phyloP scores from a whole-genome alignment of 2,888 invertebrate genomes.

The Drosophila kokeensis region DNA sequence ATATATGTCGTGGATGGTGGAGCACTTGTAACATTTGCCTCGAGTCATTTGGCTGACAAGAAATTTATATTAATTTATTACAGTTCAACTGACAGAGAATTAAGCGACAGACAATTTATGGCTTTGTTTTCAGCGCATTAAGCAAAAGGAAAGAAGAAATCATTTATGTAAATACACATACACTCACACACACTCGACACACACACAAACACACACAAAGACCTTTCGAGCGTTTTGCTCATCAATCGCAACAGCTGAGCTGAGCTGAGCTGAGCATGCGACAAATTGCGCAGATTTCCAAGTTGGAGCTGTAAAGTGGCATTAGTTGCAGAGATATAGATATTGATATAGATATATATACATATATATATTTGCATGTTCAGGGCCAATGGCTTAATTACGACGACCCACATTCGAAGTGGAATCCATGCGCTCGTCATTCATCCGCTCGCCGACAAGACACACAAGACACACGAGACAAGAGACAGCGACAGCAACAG shows the following conservation, averaged over 20 bases:
- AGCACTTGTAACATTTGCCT: conserved; percentile 49
- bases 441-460: conserved; percentile 35
- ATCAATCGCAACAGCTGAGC: conserved; percentile 34
- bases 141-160: conserved; percentile 49
- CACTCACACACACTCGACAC: neutral
- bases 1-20: neutral
- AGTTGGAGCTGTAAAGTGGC: neutral
- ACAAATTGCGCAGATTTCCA: conserved; percentile 33
- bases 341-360: neutral
- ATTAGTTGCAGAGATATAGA: conserved; percentile 23
- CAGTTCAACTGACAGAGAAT: conserved; percentile 84
- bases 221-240: conserved; percentile 26
- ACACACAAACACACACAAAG: conserved; percentile 1
- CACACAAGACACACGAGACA: conserved; percentile 42
- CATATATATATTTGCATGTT: conserved; percentile 10
- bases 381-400: conserved; percentile 54
- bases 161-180: conserved; percentile 71
- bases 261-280: conserved; percentile 4
- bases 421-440: conserved; percentile 51
- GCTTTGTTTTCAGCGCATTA: conserved; percentile 82
- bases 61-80: conserved; percentile 84
- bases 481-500: conserved; percentile 54
- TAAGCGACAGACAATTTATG: conserved; percentile 84
- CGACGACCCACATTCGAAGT: conserved; percentile 47
- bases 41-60: conserved; percentile 74